phyloP scores from a whole-genome alignment of 2,113 vertebrate genomes.

The Callocephalon fimbriatum region DNA sequence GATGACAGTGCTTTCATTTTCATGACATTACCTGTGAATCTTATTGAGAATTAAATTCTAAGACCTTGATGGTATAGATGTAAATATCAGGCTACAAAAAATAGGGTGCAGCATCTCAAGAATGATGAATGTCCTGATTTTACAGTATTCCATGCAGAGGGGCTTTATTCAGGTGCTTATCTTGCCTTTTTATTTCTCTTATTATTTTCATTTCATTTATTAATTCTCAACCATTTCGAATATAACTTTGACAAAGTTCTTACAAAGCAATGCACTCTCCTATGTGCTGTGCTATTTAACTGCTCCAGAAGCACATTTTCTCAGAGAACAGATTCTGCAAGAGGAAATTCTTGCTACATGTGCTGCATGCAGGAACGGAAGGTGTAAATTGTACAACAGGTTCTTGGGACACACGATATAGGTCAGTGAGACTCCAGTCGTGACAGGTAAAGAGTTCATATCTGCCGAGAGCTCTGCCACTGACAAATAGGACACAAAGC shows the following conservation, averaged over 20 bases:
- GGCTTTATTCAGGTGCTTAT: neutral
- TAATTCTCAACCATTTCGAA: neutral
- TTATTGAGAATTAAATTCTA: neutral
- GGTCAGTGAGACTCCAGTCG: neutral
- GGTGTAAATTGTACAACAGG: neutral
- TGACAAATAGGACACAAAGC: neutral
- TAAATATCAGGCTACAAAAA: neutral
- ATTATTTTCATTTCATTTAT: neutral
- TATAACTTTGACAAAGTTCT: neutral
- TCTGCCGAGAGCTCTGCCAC: neutral
- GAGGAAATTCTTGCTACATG: neutral
- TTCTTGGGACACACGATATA: neutral
- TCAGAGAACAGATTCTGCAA: neutral
- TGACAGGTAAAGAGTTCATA: neutral
- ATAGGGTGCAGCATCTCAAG: neutral
- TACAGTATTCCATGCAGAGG: neutral
- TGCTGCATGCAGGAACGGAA: neutral
- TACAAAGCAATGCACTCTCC: neutral
- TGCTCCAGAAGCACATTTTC: accelerated
- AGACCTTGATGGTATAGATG: neutral
- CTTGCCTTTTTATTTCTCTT: neutral
- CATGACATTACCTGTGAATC: neutral
- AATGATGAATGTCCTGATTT: neutral
- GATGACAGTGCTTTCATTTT: neutral
- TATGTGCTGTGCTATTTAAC: neutral